These are phyloP conservation scores for Micrasema longulum DNA, from an alignment of 1,140 invertebrate species.

Conservation along the genomic window DNA sequence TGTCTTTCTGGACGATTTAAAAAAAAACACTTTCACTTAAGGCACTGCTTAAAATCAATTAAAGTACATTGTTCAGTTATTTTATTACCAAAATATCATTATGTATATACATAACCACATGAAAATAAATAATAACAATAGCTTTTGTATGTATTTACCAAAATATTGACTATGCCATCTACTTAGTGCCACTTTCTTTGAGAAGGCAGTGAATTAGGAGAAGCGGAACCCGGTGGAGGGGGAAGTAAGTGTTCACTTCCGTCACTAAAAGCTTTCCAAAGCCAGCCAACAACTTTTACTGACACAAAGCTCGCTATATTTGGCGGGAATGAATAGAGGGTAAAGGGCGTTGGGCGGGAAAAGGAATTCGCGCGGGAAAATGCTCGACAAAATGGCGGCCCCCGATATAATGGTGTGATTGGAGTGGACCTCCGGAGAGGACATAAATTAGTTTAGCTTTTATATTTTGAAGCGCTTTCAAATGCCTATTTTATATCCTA, in stretches of 20 bases:
- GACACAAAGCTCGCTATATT: slow-evolving; percentile 31
- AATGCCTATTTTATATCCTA: slow-evolving; percentile 11
- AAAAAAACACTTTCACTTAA: no score
- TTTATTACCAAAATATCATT: no score
- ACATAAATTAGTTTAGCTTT: slow-evolving; percentile 41
- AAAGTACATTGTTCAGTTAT: no score
- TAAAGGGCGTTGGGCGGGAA: slow-evolving; percentile 7
- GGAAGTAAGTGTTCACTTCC: slow-evolving; percentile 39
- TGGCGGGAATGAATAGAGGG: slow-evolving; percentile 22
- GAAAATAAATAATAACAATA: no score
- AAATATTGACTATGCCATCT: slow-evolving; percentile 10
- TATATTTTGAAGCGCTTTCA: slow-evolving; percentile 29
- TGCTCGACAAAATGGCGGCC: slow-evolving; percentile 43
- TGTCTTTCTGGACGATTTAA: no score
- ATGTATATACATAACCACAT: no score
- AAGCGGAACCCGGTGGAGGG: background rate
- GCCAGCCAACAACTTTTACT: slow-evolving; percentile 32
- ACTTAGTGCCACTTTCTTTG: slow-evolving; percentile 31
- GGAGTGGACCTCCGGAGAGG: slow-evolving; percentile 32
- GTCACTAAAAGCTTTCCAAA: slow-evolving; percentile 39
- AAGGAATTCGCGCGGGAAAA: slow-evolving; percentile 32
- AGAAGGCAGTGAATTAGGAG: slow-evolving; percentile 27
- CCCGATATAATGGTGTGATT: slow-evolving; percentile 47
- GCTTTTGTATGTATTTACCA: slow-evolving; percentile 36
- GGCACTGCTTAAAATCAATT: no score